Conservation (phyloP, 1,140 invertebrate genomes). For the Drosophila ohnishii region DNA sequence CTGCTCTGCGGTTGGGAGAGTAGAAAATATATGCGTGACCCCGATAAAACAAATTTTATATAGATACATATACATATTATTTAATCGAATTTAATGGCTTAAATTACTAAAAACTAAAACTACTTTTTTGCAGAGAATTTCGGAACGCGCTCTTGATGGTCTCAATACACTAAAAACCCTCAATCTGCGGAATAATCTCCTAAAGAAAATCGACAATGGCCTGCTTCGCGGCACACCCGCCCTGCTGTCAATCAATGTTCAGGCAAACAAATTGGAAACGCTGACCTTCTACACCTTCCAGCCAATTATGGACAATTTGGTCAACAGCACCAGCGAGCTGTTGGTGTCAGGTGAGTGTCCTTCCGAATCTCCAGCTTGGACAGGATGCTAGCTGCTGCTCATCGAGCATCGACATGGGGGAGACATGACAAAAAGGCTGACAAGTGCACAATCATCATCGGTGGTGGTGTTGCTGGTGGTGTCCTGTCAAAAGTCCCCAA, state of each 20-base stretch:
- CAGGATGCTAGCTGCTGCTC: constrained; percentile 11
- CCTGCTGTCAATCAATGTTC: constrained; percentile 88
- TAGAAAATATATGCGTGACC: constrained; percentile 2
- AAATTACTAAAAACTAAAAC: constrained; percentile 14
- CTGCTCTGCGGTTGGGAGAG: constrained; percentile 8
- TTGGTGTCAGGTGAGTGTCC: constrained; percentile 89
- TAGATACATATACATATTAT: not conserved
- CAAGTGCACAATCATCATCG: constrained; percentile 47
- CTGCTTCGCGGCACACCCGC: constrained; percentile 87
- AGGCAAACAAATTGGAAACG: constrained; percentile 89
- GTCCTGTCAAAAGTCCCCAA: constrained; percentile 44
- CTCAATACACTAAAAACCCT: constrained; percentile 87
- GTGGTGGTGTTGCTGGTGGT: not conserved
- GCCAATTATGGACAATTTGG: constrained; percentile 89
- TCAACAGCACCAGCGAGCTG: constrained; percentile 88
- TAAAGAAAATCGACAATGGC: constrained; percentile 86
- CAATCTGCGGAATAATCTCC: constrained; percentile 88
- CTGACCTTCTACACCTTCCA: constrained; percentile 88
- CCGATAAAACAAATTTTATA: not conserved
- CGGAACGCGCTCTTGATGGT: constrained; percentile 88
- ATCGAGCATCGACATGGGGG: constrained; percentile 8
- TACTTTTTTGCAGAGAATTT: constrained; percentile 84
- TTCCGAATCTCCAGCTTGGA: constrained; percentile 34
- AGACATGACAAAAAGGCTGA: constrained; percentile 50
- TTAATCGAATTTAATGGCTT: constrained; percentile 30